Evolutionary conservation across 1,140 invertebrate species (phyloP).

Genomic region (Pseudomyrmex pallidus): DNA sequence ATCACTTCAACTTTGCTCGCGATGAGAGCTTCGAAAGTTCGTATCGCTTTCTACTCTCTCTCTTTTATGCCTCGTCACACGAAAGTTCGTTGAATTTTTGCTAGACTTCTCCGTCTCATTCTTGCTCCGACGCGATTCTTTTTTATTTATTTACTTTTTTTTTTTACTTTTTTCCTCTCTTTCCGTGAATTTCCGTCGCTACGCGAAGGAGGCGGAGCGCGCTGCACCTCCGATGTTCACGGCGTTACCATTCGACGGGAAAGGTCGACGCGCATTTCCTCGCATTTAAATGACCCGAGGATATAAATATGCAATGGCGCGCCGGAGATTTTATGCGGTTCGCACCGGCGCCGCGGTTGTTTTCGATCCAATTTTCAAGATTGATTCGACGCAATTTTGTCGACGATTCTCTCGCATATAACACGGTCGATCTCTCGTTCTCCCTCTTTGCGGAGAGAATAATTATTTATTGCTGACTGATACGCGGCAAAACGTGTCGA

Average conservation of each 20-base stretch:
- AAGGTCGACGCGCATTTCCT: conserved; percentile 64
- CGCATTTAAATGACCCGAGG: conserved; percentile 70
- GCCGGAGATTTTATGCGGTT: conserved; percentile 52
- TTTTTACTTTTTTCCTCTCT: background rate
- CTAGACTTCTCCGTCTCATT: conserved; percentile 41
- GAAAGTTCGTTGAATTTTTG: conserved; percentile 53
- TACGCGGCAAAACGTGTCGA: background rate
- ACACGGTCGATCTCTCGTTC: conserved; percentile 1
- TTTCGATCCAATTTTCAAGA: conserved; percentile 76
- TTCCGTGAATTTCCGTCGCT: conserved; percentile 25
- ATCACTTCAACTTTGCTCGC: conserved; percentile 37
- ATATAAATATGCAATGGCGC: conserved; percentile 77
- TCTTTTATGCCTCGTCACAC: conserved; percentile 48
- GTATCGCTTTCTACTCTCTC: conserved; percentile 50
- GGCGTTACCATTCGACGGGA: conserved; percentile 32
- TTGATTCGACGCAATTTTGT: conserved; percentile 73
- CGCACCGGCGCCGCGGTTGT: conserved; percentile 57
- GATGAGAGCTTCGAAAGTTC: conserved; percentile 46
- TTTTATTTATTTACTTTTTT: background rate
- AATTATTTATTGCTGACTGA: too few relatives aligned
- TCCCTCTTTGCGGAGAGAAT: too few relatives aligned
- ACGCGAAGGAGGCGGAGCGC: conserved; percentile 53
- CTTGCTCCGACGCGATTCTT: background rate
- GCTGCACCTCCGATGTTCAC: background rate
- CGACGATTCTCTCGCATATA: conserved; percentile 19